phyloP scores from a whole-genome alignment of 2,797 vertebrate species.

The Fundulus diaphanus region DNA sequence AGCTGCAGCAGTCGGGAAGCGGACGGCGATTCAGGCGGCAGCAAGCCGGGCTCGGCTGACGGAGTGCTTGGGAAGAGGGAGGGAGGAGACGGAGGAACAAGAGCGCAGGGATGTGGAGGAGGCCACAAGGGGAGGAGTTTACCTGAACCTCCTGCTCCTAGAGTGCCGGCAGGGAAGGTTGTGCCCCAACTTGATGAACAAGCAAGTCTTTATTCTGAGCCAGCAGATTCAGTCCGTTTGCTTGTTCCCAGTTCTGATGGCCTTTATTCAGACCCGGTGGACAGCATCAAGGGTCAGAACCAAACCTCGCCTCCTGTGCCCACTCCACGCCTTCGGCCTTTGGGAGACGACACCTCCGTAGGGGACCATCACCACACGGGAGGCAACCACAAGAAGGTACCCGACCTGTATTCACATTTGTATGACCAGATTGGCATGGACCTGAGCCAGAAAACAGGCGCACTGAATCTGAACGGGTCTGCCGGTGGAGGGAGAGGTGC shows the following conservation, averaged over 20 bases:
- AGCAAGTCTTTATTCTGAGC: constrained; percentile 88
- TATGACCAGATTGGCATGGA: constrained; percentile 81
- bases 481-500: constrained; percentile 38
- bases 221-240: constrained; percentile 87
- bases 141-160: constrained; percentile 78
- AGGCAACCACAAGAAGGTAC: constrained; percentile 50
- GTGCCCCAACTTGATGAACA: constrained; percentile 57
- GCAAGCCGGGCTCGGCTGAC: constrained; percentile 78
- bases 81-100: constrained; percentile 62
- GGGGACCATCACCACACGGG: constrained; percentile 37
- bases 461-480: constrained; percentile 59
- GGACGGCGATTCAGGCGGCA: constrained; percentile 79
- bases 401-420: constrained; percentile 74
- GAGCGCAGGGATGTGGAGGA: constrained; percentile 55
- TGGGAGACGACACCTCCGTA: constrained; percentile 62
- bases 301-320: constrained; percentile 50
- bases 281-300: constrained; percentile 81
- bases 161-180: constrained; percentile 53
- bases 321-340: constrained; percentile 68
- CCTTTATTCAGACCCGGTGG: constrained; percentile 92
- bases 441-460: constrained; percentile 61
- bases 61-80: constrained; percentile 78
- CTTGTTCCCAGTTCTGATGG: constrained; percentile 71
- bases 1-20: constrained; percentile 75
- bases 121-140: constrained; percentile 81